Conservation (phyloP, 2,797 vertebrate species). For the Sebastiscus albofasciatus region DNA sequence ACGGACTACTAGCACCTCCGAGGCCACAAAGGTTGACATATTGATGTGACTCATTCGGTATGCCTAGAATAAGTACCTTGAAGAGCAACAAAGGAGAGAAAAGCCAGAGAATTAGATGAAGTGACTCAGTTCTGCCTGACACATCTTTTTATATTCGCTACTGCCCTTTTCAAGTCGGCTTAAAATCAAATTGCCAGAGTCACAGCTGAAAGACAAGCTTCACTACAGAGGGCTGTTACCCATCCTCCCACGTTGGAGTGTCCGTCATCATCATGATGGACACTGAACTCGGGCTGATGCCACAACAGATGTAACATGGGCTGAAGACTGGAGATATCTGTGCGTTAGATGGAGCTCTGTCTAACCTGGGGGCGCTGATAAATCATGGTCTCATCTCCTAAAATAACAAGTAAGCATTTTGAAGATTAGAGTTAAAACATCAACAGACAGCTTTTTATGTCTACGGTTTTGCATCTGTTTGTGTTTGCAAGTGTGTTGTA, state of each 20-base stretch:
- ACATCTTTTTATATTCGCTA: constrained; percentile 48
- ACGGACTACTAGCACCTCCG: background rate
- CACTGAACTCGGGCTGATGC: background rate
- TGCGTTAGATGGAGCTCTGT: background rate
- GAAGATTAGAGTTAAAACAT: background rate
- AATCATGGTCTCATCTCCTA: background rate
- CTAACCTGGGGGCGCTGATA: background rate
- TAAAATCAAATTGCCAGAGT: constrained; percentile 65
- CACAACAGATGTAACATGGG: background rate
- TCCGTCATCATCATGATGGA: constrained; percentile 12
- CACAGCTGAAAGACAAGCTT: constrained; percentile 48
- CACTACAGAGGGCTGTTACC: constrained; percentile 27
- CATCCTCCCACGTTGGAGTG: constrained; percentile 2
- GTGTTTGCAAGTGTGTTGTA: background rate
- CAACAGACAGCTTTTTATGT: background rate
- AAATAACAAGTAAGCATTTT: constrained; percentile 29
- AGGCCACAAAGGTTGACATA: constrained; percentile 40
- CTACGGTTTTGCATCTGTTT: background rate
- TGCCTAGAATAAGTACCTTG: constrained; percentile 42
- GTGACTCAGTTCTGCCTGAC: constrained; percentile 65
- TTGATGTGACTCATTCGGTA: constrained; percentile 60
- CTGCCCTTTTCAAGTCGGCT: constrained; percentile 76
- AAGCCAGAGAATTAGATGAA: constrained; percentile 46
- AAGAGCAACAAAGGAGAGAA: constrained; percentile 46
- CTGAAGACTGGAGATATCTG: constrained; percentile 27